Evolutionary conservation across 1,140 invertebrate species (phyloP), one percentile per base, ranked within the genome.

Genomic region (Euwallacea fornicatus): DNA sequence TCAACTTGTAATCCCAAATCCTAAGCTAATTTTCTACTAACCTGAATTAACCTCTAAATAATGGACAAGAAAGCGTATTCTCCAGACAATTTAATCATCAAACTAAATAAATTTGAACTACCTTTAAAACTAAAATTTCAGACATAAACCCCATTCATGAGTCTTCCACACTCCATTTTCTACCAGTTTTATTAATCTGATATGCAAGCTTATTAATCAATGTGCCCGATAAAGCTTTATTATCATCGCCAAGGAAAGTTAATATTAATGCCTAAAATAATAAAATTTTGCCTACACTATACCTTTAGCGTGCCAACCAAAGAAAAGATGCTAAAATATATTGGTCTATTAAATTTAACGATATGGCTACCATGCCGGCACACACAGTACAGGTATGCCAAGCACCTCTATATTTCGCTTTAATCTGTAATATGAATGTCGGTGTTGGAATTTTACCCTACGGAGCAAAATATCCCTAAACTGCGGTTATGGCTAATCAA

Each of bases 351-450:
- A 70, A 70, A 64, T 70, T 70, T 70, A 64, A 70, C 43, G 61
- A 46, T 55, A 63, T 44, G 47, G 54, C 44, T 70, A 61, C 46
- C 61, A 58, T 60, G 68, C 60, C 33, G 47, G 46, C 67, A 69
- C 68, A 70, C 61, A 64, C n/a, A 44, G 42, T 69, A 63, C 67
- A 69, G 67, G 67, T 69, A 62, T 41, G 46, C 67, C 59, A 69
- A 69, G 67, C 64, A 55, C 53, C 42, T 42, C 61, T 56, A 63
- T 70, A 70, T 70, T 64, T 62, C 58, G 50, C 53, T 63, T 56
- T 70, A 70, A 70, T 70, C 60, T 70, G 60, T 44, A 64, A 43
- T 50, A 70, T 70, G 60, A 61, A 55, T 70, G 53, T 58, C 60
- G 68, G 54, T 64, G 60, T 21, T 58, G 13, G 61, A 70, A 70